Conservation (phyloP, 2,113 vertebrate species). For the Elgaria multicarinata region DNA sequence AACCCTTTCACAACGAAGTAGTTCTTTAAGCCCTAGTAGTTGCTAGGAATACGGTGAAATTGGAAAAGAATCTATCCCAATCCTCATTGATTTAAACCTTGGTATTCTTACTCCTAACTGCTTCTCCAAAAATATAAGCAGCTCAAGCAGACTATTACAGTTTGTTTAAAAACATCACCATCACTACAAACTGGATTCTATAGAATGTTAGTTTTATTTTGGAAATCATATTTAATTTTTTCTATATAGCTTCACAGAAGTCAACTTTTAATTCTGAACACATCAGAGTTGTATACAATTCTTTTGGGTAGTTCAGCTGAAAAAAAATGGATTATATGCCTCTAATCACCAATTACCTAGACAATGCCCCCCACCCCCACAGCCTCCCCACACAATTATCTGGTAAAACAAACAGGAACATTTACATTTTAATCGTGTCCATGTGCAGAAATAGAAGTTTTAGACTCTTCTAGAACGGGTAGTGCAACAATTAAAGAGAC, state of each 20-base stretch:
- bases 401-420: neutral
- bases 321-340: neutral
- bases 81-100: neutral
- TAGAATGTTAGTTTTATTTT: slow-evolving; percentile 4
- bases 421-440: neutral
- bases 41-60: neutral
- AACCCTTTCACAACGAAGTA: neutral
- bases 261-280: neutral
- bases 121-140: neutral
- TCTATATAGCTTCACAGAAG: neutral
- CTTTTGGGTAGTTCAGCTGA: neutral
- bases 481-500: neutral
- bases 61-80: neutral
- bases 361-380: neutral
- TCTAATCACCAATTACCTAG: neutral
- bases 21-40: neutral
- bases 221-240: neutral
- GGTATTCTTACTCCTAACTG: neutral
- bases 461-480: neutral
- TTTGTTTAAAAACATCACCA: neutral
- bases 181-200: neutral
- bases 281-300: neutral
- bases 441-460: neutral
- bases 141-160: neutral
- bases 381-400: neutral